These are phyloP conservation scores for Zaprionus inermis DNA, from an alignment of 1,140 invertebrate species.

Conservation along the genomic window DNA sequence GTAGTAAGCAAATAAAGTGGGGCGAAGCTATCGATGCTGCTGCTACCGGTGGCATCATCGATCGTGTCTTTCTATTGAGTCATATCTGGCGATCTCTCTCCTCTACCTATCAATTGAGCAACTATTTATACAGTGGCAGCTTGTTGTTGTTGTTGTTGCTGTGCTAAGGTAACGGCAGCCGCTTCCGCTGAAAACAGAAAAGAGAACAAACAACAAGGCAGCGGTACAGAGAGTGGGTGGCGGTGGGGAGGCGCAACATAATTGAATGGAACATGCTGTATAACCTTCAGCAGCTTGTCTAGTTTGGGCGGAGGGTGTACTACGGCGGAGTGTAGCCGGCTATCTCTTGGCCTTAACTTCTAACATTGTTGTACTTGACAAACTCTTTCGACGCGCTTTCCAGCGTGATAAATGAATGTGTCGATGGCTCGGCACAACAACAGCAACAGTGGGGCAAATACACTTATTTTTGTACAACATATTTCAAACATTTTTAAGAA, in stretches of 20 bases:
- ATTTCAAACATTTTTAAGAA: constrained; percentile 77
- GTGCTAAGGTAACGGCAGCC: constrained; percentile 39
- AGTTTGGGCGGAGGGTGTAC: background rate
- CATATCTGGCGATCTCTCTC: constrained; percentile 28
- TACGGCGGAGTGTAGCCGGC: background rate
- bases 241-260: constrained; percentile 34
- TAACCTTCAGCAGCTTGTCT: constrained; percentile 40
- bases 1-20: background rate
- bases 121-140: constrained; percentile 52
- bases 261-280: constrained; percentile 51
- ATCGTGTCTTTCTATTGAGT: constrained; percentile 27
- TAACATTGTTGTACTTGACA: background rate
- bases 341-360: constrained; percentile 29
- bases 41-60: background rate
- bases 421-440: constrained; percentile 14
- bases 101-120: constrained; percentile 37
- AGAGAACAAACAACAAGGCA: constrained; percentile 21
- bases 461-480: constrained; percentile 75
- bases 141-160: constrained; percentile 28
- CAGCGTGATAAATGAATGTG: constrained; percentile 45
- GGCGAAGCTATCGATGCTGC: constrained; percentile 1
- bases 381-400: constrained; percentile 20
- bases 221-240: background rate
- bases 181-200: constrained; percentile 42
- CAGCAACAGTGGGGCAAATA: constrained; percentile 26